phyloP scores from a whole-genome alignment of 2,888 invertebrate species.

The Oscheius sp. region DNA sequence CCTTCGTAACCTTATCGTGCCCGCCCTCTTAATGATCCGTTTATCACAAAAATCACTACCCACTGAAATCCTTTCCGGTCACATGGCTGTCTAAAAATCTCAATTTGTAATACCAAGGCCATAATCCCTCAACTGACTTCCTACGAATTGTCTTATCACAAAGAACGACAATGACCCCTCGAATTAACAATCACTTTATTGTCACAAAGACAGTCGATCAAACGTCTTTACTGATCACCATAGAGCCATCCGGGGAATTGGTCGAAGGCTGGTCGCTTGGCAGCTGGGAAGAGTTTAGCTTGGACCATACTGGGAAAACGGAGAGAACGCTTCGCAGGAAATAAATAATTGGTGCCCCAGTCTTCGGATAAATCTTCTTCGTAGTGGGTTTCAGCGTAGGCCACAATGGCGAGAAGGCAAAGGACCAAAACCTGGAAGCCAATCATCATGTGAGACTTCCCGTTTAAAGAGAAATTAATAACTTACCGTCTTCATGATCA shows the following conservation, averaged over 20 bases:
- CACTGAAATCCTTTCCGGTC: slow-evolving; percentile 9
- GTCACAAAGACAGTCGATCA: background rate
- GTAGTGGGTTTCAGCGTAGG: no score
- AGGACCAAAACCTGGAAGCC: background rate
- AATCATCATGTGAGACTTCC: background rate
- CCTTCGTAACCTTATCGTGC: no score
- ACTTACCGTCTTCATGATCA: slow-evolving; percentile 1
- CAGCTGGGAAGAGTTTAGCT: slow-evolving; percentile 8
- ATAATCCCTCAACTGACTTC: no score
- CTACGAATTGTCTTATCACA: background rate
- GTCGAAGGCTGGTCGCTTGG: background rate
- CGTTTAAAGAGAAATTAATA: background rate
- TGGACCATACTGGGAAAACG: slow-evolving; percentile 20
- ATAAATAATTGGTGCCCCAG: background rate
- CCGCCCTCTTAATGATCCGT: no score
- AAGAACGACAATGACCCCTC: background rate
- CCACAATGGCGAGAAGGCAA: no score
- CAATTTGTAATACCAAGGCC: no score
- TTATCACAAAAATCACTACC: no score
- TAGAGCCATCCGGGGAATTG: background rate
- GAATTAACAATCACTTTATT: background rate
- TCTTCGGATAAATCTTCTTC: background rate
- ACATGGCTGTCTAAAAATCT: background rate
- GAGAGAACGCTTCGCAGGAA: slow-evolving; percentile 10
- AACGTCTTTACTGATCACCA: background rate